Evolutionary conservation across 1,140 invertebrate species (phyloP).

Genomic region (Heliconius eleuchia): DNA sequence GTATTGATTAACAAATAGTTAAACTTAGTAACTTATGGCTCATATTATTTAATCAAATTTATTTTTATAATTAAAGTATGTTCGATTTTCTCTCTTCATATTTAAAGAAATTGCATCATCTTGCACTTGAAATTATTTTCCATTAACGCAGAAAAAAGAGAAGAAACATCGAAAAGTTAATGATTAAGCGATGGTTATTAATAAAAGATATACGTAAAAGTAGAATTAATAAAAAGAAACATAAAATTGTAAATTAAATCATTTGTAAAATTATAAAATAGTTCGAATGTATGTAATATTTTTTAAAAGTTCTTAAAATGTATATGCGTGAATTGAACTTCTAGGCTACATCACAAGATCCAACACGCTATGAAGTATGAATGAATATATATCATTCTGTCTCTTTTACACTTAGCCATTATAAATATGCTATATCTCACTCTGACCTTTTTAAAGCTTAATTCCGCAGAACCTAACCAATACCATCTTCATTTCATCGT

Average conservation of each 20-base stretch:
- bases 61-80: neutral
- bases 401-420: neutral
- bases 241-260: no score
- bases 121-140: neutral
- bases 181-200: neutral
- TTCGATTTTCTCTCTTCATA: conserved; percentile 7
- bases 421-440: neutral
- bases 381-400: neutral
- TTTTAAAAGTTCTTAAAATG: neutral
- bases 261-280: neutral
- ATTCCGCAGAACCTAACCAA: neutral
- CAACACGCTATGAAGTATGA: neutral
- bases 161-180: neutral
- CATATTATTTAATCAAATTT: neutral
- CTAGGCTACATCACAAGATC: neutral
- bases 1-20: no score
- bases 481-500: neutral
- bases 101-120: neutral
- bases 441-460: neutral
- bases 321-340: neutral
- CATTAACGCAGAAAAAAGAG: neutral
- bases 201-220: neutral
- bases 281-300: neutral
- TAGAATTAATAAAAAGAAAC: neutral
- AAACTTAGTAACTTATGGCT: neutral